Conservation (phyloP, 1,140 invertebrate species). For the Drosophila ogumai region DNA sequence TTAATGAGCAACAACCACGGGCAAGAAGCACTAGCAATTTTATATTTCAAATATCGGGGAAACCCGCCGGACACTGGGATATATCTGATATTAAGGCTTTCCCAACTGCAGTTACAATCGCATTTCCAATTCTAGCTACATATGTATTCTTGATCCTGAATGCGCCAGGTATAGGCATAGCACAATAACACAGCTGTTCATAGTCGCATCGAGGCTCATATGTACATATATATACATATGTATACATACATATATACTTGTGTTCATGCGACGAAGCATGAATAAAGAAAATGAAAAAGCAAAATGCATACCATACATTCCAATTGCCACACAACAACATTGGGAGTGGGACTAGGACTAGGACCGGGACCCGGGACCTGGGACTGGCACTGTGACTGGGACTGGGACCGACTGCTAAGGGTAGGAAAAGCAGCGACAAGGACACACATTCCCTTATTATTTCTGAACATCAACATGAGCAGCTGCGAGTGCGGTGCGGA, state of each 20-base stretch:
- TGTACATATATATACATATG: conserved; percentile 17
- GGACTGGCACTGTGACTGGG: not conserved
- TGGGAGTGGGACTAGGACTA: conserved; percentile 4
- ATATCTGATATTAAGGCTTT: not conserved
- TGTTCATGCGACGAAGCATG: conserved; percentile 38
- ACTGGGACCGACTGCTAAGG: conserved; percentile 26
- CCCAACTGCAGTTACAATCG: conserved; percentile 8
- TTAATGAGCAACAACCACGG: no score
- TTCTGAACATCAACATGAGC: conserved; percentile 17
- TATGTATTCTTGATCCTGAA: conserved; percentile 23
- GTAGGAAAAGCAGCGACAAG: conserved; percentile 51
- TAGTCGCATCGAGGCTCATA: conserved; percentile 51
- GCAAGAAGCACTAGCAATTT: not conserved
- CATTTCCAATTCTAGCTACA: conserved; percentile 6
- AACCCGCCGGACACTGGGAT: not conserved
- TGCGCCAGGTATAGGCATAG: conserved; percentile 19
- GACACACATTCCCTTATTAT: conserved; percentile 37
- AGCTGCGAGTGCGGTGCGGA: conserved; percentile 29
- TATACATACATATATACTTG: conserved; percentile 13
- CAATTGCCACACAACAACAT: conserved; percentile 62
- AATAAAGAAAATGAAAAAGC: conserved; percentile 58
- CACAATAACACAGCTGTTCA: conserved; percentile 12
- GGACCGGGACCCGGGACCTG: not conserved
- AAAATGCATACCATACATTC: conserved; percentile 75
- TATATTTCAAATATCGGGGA: not conserved